Evolutionary conservation across 2,888 invertebrate species (phyloP).

Genomic region (Drosophila merina): DNA sequence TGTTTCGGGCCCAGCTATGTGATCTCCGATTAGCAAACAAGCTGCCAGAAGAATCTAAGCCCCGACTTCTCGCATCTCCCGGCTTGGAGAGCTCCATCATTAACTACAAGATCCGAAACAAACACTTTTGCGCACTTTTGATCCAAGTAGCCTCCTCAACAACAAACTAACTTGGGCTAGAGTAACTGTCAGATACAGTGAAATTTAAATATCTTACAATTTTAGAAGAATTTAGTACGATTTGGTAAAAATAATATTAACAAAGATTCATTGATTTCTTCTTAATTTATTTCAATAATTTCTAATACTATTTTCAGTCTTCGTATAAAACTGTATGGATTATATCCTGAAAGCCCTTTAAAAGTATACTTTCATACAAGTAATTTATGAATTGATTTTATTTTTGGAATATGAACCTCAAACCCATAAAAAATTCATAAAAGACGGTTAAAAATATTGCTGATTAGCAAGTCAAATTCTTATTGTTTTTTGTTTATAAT

Average conservation of each 20-base stretch:
- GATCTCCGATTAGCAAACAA: constrained; percentile 78
- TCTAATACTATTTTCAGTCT: neutral
- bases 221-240: too few species aligned
- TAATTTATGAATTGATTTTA: neutral
- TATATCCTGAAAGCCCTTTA: neutral
- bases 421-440: neutral
- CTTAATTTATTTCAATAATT: too few species aligned
- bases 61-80: neutral
- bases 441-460: neutral
- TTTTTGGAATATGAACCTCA: neutral
- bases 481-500: neutral
- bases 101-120: constrained; percentile 55
- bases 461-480: neutral
- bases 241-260: too few species aligned
- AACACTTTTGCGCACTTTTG: constrained; percentile 57
- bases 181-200: neutral
- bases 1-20: constrained; percentile 64
- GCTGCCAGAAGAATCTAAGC: constrained; percentile 46
- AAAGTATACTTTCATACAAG: neutral
- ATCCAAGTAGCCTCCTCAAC: constrained; percentile 42
- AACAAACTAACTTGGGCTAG: neutral
- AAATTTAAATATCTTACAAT: neutral
- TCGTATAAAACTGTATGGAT: too few species aligned
- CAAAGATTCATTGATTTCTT: too few species aligned
- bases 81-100: constrained; percentile 53